Percentiles rank a stretch among this genome's conserved stretches.
These are phyloP conservation scores for Drosophila nr. medialis DNA, from an alignment of 2,888 invertebrate species.

Conservation along the genomic window DNA sequence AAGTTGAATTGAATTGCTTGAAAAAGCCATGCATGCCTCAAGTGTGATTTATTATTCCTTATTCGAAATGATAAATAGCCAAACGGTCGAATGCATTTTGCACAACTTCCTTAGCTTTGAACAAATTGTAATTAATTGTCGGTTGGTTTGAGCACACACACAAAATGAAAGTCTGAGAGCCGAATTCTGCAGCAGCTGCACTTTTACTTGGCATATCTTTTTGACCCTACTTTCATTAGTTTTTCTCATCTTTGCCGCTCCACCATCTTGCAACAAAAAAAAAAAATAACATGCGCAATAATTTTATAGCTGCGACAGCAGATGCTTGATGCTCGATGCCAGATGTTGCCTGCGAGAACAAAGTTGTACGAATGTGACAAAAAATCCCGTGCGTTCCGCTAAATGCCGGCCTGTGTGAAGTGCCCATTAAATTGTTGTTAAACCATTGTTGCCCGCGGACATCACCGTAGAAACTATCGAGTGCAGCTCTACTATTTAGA, in stretches of 20 bases:
- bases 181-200: neutral
- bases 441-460: neutral
- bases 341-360: neutral
- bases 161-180: neutral
- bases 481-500: neutral
- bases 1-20: neutral
- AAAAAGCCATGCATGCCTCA: neutral
- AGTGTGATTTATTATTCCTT: neutral
- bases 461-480: neutral
- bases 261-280: neutral
- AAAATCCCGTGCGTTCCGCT: neutral
- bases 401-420: neutral
- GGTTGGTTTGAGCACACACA: neutral
- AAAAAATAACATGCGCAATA: neutral
- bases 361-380: neutral
- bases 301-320: neutral
- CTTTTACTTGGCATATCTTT: neutral
- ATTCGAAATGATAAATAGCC: neutral
- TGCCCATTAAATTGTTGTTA: neutral
- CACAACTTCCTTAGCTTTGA: neutral
- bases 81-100: neutral
- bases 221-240: conserved; percentile 1
- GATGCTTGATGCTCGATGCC: neutral
- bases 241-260: neutral
- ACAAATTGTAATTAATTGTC: neutral